These are phyloP conservation scores for Agelas oroides DNA, from an alignment of 37 sponge, comb jelly and placozoan genomes.

Conservation along the genomic window DNA sequence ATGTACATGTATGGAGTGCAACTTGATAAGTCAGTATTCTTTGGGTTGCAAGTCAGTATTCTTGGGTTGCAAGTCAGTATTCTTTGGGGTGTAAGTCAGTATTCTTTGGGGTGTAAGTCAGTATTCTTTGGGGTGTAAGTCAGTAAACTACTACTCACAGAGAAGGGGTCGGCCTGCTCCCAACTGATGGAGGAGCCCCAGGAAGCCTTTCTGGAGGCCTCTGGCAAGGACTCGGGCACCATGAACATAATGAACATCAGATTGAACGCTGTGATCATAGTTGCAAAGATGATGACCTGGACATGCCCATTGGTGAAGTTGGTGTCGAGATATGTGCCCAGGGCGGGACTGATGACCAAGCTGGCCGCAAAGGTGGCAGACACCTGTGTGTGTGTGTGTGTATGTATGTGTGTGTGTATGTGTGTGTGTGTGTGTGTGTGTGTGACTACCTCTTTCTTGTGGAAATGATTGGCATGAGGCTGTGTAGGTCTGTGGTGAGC, in stretches of 20 bases:
- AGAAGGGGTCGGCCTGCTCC: conserved; percentile 93
- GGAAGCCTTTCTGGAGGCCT: conserved; percentile 49
- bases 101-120: no score
- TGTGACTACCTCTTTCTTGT: background rate
- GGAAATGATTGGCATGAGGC: background rate
- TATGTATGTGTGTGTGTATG: background rate
- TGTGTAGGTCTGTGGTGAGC: background rate
- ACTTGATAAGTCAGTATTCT: no score
- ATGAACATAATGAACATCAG: conserved; percentile 79
- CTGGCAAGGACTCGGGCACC: conserved; percentile 88
- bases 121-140: no score
- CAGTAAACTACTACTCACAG: conserved; percentile 53
- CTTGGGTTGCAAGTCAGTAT: no score
- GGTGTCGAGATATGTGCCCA: conserved; percentile 61
- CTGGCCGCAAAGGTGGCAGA: conserved; percentile 94
- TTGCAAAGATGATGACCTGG: conserved; percentile 81
- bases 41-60: no score
- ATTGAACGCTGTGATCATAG: conserved; percentile 80
- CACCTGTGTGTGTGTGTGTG: conserved; percentile 50
- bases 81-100: no score
- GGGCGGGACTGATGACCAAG: conserved; percentile 87
- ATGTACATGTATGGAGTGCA: no score
- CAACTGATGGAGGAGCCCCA: conserved; percentile 87
- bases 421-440: background rate
- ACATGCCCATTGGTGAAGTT: conserved; percentile 44